Conservation (phyloP, 2,888 invertebrate genomes). For the Gasteruption jaculator region DNA sequence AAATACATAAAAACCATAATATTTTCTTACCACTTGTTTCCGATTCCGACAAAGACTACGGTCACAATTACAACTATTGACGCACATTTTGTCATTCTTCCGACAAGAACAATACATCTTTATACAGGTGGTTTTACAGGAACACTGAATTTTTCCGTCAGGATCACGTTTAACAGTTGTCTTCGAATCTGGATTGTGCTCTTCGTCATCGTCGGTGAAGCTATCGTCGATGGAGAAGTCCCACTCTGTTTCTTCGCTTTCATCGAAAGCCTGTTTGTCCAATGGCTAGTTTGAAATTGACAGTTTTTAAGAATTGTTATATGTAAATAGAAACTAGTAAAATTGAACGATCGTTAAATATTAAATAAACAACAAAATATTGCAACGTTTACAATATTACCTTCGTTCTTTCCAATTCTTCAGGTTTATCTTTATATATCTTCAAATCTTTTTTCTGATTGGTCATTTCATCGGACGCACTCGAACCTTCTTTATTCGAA, state of each 20-base stretch:
- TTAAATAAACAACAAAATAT: no score
- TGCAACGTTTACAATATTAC: no score
- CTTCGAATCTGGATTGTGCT: constrained; percentile 65
- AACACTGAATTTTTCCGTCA: constrained; percentile 58
- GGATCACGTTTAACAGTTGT: constrained; percentile 57
- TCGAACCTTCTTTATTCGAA: no score
- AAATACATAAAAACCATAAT: no score
- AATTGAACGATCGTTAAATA: no score
- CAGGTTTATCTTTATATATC: constrained; percentile 28
- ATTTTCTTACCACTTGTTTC: no score
- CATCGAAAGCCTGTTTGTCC: not conserved
- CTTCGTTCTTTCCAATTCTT: constrained; percentile 23
- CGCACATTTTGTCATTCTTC: constrained; percentile 54
- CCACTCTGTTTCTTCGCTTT: constrained; percentile 4
- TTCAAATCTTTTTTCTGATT: constrained; percentile 31
- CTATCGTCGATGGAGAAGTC: constrained; percentile 25
- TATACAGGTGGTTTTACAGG: constrained; percentile 59
- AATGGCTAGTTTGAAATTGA: no score
- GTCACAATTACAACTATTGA: constrained; percentile 56
- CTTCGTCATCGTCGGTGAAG: constrained; percentile 41
- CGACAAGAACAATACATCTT: constrained; percentile 60
- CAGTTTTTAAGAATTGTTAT: no score
- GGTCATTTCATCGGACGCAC: no score
- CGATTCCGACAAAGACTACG: constrained; percentile 49
- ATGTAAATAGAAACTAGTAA: no score